These are phyloP conservation scores for Therioaphis trifolii DNA, from an alignment of 2,888 invertebrate species.

Conservation along the genomic window DNA sequence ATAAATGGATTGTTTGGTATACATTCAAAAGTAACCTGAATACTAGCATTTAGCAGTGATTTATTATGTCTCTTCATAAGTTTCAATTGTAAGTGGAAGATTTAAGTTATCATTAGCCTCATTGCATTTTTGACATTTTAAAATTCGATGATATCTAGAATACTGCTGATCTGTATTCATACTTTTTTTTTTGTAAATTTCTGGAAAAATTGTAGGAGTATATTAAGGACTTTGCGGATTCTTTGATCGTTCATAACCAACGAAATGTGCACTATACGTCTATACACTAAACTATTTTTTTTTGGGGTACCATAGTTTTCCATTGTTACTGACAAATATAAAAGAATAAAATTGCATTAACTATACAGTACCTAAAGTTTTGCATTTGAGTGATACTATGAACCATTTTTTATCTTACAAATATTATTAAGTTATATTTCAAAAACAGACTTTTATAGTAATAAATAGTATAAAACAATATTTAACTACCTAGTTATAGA, in stretches of 20 bases:
- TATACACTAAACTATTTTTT: constrained; percentile 2
- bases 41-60: neutral
- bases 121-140: neutral
- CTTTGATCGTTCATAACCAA: neutral
- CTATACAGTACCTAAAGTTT: no score
- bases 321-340: neutral
- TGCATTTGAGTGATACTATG: no score
- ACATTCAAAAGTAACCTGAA: neutral
- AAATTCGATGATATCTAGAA: neutral
- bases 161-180: no score
- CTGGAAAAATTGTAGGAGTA: neutral
- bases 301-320: neutral
- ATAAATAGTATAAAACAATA: no score
- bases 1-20: neutral
- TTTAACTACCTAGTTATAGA: no score
- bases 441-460: no score
- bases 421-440: neutral
- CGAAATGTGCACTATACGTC: neutral
- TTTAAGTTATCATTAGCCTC: neutral
- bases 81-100: no score
- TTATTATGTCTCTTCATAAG: neutral
- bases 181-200: no score
- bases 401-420: no score
- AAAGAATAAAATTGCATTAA: neutral
- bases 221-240: neutral